Percentiles rank a stretch among this genome's conserved stretches.
phyloP scores from a whole-genome alignment of 1,140 invertebrate species.

The Drosophila nannoptera region DNA sequence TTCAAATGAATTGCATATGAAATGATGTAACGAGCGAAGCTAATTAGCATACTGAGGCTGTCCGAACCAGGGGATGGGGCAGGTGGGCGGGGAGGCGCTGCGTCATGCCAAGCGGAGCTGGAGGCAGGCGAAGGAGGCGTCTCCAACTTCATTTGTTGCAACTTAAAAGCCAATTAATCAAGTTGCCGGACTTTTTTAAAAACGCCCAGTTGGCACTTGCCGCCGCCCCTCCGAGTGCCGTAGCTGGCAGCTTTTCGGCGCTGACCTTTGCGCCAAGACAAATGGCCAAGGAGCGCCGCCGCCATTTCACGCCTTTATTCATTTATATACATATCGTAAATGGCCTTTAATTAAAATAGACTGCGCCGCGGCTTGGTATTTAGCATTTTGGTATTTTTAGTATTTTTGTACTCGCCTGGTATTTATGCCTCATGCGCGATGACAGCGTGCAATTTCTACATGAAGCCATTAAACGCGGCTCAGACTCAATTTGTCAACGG shows the following conservation, averaged over 20 bases:
- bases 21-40: conserved; percentile 38
- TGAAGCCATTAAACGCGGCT: conserved; percentile 33
- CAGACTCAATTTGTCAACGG: conserved; percentile 63
- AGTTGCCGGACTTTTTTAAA: conserved; percentile 54
- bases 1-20: background rate
- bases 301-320: background rate
- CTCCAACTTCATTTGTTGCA: conserved; percentile 59
- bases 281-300: conserved; percentile 21
- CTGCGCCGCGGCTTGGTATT: conserved; percentile 7
- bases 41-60: conserved; percentile 38
- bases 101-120: conserved; percentile 16
- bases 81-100: background rate
- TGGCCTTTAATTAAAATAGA: conserved; percentile 74
- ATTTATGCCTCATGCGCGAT: conserved; percentile 37
- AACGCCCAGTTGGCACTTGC: conserved; percentile 47
- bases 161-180: conserved; percentile 77
- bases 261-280: conserved; percentile 58
- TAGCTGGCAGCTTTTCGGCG: conserved; percentile 22
- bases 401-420: background rate
- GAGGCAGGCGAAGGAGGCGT: conserved; percentile 21
- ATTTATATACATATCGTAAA: conserved; percentile 7
- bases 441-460: conserved; percentile 66
- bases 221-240: background rate
- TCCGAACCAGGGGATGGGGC: background rate
- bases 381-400: conserved; percentile 1